Evolutionary conservation across 2,888 invertebrate genomes (phyloP).

Genomic region (Holacanthella duospinosa): DNA sequence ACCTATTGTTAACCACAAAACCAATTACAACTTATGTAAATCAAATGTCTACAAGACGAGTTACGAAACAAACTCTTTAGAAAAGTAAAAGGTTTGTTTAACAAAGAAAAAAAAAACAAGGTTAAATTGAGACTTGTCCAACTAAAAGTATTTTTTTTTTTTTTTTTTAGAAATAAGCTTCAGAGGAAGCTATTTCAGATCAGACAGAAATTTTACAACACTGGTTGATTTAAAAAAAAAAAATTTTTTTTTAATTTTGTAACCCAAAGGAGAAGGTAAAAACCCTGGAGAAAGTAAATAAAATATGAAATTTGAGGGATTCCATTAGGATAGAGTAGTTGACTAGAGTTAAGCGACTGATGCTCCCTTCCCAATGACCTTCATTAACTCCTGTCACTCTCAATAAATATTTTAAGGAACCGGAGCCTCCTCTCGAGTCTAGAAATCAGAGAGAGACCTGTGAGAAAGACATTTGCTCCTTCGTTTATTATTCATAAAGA

Average conservation of each 20-base stretch:
- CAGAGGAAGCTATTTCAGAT: no score
- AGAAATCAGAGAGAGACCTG: neutral
- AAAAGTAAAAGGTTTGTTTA: no score
- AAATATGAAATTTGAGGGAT: no score
- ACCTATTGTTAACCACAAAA: slow-evolving; percentile 3
- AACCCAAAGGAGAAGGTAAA: no score
- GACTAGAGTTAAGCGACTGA: no score
- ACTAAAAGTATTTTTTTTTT: neutral
- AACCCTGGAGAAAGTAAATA: no score
- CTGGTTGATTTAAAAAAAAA: no score
- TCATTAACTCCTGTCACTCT: neutral
- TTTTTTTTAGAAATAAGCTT: neutral
- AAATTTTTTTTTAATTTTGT: no score
- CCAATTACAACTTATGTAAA: slow-evolving; percentile 6
- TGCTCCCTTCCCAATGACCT: neutral
- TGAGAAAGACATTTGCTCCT: neutral
- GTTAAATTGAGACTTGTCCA: neutral
- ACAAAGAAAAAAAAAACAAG: no score
- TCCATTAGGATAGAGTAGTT: no score
- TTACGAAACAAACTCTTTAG: neutral
- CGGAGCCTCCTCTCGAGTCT: neutral
- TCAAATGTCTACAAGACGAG: neutral
- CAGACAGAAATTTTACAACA: no score
- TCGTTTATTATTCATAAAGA: neutral
- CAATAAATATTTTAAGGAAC: neutral